Evolutionary conservation across 2,797 vertebrate genomes (phyloP).

Genomic region (Parauchenoglanis ngamensis): DNA sequence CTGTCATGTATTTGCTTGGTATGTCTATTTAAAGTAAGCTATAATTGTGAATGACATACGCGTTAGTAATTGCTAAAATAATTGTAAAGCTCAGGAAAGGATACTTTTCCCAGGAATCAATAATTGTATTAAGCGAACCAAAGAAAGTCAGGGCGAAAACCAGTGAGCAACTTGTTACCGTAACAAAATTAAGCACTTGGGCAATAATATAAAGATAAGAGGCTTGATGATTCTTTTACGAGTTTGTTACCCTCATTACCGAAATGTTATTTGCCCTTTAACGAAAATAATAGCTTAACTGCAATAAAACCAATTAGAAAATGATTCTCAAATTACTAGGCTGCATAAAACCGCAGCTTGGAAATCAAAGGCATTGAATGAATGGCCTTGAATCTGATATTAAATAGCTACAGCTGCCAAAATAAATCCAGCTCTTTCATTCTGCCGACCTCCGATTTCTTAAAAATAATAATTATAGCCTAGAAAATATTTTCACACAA

Average conservation of each 20-base stretch:
- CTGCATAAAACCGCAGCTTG: conserved; percentile 60
- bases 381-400: conserved; percentile 20
- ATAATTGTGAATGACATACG: neutral
- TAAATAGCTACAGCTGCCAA: conserved; percentile 2
- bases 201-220: conserved; percentile 81
- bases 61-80: conserved; percentile 11
- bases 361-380: conserved; percentile 48
- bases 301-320: conserved; percentile 90
- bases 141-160: conserved; percentile 14
- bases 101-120: conserved; percentile 22
- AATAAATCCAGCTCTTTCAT: neutral
- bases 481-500: neutral
- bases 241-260: conserved; percentile 94
- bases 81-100: conserved; percentile 1
- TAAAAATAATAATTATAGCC: neutral
- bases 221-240: conserved; percentile 82
- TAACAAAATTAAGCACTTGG: conserved; percentile 80
- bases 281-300: conserved; percentile 84
- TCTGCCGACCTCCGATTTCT: neutral
- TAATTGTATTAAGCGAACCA: conserved; percentile 30
- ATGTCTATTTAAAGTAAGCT: neutral
- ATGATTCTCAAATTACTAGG: conserved; percentile 85
- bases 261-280: conserved; percentile 89
- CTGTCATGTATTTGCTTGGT: neutral
- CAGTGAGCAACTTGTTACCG: conserved; percentile 59